Evolutionary conservation across 92 coral and sea anemone species (phyloP).

Genomic region (Bergia sp.): DNA sequence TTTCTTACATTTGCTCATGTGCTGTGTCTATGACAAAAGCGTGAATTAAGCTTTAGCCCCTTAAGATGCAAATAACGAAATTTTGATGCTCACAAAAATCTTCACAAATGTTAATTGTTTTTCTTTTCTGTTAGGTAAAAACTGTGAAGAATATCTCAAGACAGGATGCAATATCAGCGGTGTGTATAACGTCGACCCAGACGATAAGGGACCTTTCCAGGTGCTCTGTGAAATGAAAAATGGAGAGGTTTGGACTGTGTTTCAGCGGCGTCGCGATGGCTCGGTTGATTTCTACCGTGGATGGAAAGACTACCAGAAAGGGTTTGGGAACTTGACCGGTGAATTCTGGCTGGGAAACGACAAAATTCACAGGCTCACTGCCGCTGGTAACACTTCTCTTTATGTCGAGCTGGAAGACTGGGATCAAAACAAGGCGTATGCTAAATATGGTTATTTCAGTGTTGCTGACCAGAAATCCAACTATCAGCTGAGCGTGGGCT

Average conservation of each 20-base stretch:
- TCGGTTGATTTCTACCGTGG: slow-evolving; percentile 30
- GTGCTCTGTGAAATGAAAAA: slow-evolving; percentile 35
- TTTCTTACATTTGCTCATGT: no score
- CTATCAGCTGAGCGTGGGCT: slow-evolving; percentile 22
- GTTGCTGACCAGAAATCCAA: slow-evolving; percentile 9
- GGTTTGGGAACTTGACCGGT: slow-evolving; percentile 25
- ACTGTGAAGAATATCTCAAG: slow-evolving; percentile 23
- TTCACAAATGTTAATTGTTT: not conserved
- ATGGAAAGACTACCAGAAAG: slow-evolving; percentile 23
- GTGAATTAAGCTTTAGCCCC: no score
- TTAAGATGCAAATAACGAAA: no score
- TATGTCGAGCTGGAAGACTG: slow-evolving; percentile 37
- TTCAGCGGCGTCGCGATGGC: slow-evolving; percentile 31
- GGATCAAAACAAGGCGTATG: slow-evolving; percentile 25
- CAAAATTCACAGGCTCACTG: slow-evolving; percentile 20
- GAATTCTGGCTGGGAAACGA: slow-evolving; percentile 42
- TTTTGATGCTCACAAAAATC: not conserved
- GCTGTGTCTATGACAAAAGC: no score
- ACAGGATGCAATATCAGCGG: slow-evolving; percentile 28
- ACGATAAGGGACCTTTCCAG: not conserved
- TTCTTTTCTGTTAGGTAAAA: slow-evolving; percentile 6
- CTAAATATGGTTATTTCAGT: slow-evolving; percentile 20
- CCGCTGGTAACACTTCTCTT: slow-evolving; percentile 16
- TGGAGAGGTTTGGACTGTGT: slow-evolving; percentile 27
- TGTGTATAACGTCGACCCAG: slow-evolving; percentile 18